A percentile compares a stretch with the other conserved stretches of the same genome.
phyloP scores from a whole-genome alignment of 2,888 invertebrate genomes.

The Harpalus rufipes region DNA sequence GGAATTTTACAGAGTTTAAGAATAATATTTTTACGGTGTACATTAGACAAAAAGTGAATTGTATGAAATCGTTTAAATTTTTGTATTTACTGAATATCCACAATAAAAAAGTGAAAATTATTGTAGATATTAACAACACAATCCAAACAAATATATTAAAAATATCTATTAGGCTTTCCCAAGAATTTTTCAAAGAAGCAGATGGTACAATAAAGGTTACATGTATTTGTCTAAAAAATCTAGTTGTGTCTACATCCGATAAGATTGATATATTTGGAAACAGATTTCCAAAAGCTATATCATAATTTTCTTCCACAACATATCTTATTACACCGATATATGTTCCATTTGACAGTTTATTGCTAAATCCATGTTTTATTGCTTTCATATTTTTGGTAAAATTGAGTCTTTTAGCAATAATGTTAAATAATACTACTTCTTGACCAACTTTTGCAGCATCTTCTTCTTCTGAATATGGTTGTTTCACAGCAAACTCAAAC shows the following conservation, averaged over 20 bases:
- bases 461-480: constrained; percentile 1
- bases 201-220: constrained; percentile 54
- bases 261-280: constrained; percentile 49
- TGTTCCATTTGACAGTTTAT: constrained; percentile 42
- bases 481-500: background rate
- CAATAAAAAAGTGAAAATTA: constrained; percentile 1
- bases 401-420: constrained; percentile 8
- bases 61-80: background rate
- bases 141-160: constrained; percentile 46
- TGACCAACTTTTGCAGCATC: constrained; percentile 11
- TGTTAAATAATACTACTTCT: constrained; percentile 38
- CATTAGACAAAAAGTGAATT: constrained; percentile 11
- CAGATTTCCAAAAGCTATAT: constrained; percentile 47
- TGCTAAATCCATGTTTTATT: constrained; percentile 14
- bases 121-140: background rate
- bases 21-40: constrained; percentile 11
- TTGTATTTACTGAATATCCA: background rate
- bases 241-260: constrained; percentile 24
- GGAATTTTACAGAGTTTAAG: background rate
- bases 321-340: constrained; percentile 40
- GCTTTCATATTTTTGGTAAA: constrained; percentile 7
- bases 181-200: constrained; percentile 33
- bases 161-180: constrained; percentile 37
- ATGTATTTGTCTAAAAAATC: constrained; percentile 14
- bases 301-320: constrained; percentile 32